Conservation (phyloP, 2,113 vertebrate species). For the Gopherus evgoodei region DNA sequence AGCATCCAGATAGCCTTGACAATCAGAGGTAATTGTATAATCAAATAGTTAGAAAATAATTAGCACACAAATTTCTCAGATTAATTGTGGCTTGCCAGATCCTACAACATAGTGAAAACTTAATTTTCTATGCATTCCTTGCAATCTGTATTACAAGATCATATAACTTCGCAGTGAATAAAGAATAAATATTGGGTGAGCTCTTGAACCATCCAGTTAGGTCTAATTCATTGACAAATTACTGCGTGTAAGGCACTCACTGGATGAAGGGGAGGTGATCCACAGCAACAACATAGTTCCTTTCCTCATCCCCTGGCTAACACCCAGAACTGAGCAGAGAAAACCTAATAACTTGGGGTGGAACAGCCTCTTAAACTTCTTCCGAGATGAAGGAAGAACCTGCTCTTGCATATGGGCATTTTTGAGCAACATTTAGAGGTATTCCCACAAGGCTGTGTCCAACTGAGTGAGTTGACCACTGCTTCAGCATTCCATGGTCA, state of each 20-base stretch:
- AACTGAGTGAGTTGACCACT: not conserved
- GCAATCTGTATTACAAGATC: not conserved
- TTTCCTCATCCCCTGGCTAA: constrained; percentile 23
- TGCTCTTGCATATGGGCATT: not conserved
- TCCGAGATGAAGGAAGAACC: not conserved
- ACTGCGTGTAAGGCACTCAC: not conserved
- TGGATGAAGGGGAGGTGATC: not conserved
- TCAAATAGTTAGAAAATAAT: not conserved
- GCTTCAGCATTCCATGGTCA: not conserved
- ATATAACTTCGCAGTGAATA: not conserved
- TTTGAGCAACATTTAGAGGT: not conserved
- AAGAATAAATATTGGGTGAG: not conserved
- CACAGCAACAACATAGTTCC: constrained; percentile 24
- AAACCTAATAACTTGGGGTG: constrained; percentile 9
- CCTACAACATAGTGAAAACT: not conserved
- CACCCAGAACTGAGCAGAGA: constrained; percentile 41
- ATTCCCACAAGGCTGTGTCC: not conserved
- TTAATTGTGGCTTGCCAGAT: not conserved
- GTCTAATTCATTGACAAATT: not conserved
- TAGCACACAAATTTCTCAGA: not conserved
- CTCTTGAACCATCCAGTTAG: not conserved
- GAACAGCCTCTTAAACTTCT: not conserved
- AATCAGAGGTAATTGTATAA: not conserved
- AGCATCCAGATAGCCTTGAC: not conserved
- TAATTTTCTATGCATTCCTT: fast-evolving